Conservation (phyloP, 2,888 invertebrate species). For the Nomada hirtipes region DNA sequence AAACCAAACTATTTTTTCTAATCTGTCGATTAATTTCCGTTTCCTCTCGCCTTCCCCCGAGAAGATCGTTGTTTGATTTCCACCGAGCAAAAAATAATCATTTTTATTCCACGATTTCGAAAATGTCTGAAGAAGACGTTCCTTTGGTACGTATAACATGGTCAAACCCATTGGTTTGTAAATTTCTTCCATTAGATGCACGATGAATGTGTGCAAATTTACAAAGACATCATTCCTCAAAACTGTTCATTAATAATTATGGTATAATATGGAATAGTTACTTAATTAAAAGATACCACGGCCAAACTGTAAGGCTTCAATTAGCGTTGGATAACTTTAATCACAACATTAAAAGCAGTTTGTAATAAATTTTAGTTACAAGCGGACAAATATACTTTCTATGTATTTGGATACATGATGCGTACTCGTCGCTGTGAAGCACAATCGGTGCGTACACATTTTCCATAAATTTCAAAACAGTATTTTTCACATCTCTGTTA, state of each 20-base stretch:
- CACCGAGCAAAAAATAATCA: conserved; percentile 22
- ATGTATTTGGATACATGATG: conserved; percentile 76
- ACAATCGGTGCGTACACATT: conserved; percentile 84
- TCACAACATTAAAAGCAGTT: no score
- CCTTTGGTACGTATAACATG: conserved; percentile 86
- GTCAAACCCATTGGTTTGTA: conserved; percentile 86
- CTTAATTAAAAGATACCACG: no score
- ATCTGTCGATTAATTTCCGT: conserved; percentile 70
- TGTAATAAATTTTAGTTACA: no score
- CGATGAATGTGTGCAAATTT: conserved; percentile 85
- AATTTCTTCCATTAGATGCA: conserved; percentile 85
- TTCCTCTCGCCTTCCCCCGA: conserved; percentile 29
- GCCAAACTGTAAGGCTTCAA: no score
- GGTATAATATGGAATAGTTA: background rate
- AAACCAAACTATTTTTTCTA: conserved; percentile 79
- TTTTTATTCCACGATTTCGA: background rate
- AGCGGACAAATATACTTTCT: background rate
- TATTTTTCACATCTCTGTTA: conserved; percentile 62
- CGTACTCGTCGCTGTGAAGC: conserved; percentile 78
- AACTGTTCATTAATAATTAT: conserved; percentile 62
- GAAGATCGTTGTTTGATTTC: conserved; percentile 11
- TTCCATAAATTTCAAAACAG: conserved; percentile 75
- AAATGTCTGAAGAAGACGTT: conserved; percentile 85
- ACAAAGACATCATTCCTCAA: conserved; percentile 84
- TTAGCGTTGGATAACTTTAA: no score